phyloP scores from a whole-genome alignment of 37 sponge, comb jelly and placozoan genomes.

The Theonella swinhoei region DNA sequence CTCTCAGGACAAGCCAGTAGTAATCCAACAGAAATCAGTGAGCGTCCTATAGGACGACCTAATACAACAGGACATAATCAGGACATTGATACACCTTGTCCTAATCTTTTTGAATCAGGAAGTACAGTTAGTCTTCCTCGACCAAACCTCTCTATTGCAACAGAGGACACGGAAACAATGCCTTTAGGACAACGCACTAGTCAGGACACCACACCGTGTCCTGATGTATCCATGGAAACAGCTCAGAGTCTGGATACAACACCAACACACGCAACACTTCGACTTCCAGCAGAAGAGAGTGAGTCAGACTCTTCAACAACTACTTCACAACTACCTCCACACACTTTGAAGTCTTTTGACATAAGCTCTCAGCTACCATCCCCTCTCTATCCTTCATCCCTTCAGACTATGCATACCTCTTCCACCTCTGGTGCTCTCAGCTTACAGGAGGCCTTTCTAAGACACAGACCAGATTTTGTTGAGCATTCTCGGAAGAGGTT shows the following conservation, averaged over 20 bases:
- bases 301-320: background rate
- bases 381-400: background rate
- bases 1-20: too few relatives aligned
- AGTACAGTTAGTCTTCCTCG: too few relatives aligned
- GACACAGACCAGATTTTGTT: conserved; percentile 39
- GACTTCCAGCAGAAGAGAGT: background rate
- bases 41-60: too few relatives aligned
- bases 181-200: too few relatives aligned
- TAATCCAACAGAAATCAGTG: too few relatives aligned
- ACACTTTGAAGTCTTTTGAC: too few relatives aligned
- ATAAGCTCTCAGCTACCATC: background rate
- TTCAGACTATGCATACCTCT: background rate
- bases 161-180: too few relatives aligned
- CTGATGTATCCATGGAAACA: background rate
- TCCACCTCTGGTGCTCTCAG: conserved; percentile 1
- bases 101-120: too few relatives aligned
- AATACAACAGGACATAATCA: too few relatives aligned
- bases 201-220: background rate
- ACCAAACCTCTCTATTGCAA: too few relatives aligned
- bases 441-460: conserved; percentile 72
- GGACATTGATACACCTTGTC: too few relatives aligned
- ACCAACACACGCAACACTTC: background rate
- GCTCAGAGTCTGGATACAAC: background rate
- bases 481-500: conserved; percentile 43
- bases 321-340: background rate